These are phyloP conservation scores for Alaudala cheleensis DNA, from an alignment of 2,113 vertebrate species.

Conservation along the genomic window DNA sequence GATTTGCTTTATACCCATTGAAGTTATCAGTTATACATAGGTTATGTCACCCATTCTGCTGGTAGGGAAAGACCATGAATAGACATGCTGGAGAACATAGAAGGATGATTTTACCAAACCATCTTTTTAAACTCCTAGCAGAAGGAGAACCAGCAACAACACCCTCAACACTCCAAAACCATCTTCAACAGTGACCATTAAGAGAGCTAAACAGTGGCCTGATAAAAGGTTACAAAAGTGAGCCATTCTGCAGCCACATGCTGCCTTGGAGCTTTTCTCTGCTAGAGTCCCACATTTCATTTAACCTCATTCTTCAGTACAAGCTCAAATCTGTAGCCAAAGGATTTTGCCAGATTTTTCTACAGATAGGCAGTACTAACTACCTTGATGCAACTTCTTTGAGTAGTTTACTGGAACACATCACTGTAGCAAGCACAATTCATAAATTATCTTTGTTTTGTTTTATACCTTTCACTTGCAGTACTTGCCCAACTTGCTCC, in stretches of 20 bases:
- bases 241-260: background rate
- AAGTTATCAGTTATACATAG: background rate
- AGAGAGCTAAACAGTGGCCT: background rate
- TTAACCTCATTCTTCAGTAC: background rate
- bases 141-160: background rate
- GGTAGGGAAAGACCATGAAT: background rate
- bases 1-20: background rate
- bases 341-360: background rate
- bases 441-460: background rate
- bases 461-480: constrained; percentile 37
- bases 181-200: background rate
- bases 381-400: background rate
- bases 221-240: background rate
- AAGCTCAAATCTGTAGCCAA: background rate
- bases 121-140: background rate
- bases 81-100: fast-evolving
- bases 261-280: background rate
- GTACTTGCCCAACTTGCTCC: constrained; percentile 21
- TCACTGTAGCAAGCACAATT: background rate
- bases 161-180: background rate
- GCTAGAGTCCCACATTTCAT: background rate
- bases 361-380: background rate
- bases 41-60: fast-evolving
- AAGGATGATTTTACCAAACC: background rate
- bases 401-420: background rate